These are phyloP conservation scores for Synergus umbraculus DNA, from an alignment of 2,888 invertebrate genomes.

Conservation along the genomic window DNA sequence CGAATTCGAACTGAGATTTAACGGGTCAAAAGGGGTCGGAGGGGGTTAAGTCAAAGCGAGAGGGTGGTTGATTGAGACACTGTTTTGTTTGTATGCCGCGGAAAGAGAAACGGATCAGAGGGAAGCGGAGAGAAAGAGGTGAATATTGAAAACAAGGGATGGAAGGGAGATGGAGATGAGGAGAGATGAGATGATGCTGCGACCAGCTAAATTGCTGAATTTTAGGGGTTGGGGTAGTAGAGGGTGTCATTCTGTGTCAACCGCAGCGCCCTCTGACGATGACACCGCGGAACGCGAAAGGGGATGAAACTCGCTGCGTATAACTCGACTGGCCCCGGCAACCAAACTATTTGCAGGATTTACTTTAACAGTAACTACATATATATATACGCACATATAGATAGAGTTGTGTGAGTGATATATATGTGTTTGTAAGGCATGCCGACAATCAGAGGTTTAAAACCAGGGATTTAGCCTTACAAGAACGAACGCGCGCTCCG, in stretches of 20 bases:
- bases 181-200: slow-evolving; percentile 42
- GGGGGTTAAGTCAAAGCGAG: slow-evolving; percentile 61
- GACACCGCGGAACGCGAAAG: slow-evolving; percentile 76
- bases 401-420: background rate
- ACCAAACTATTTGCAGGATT: slow-evolving; percentile 64
- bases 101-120: slow-evolving; percentile 39
- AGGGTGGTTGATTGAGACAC: slow-evolving; percentile 75
- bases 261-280: slow-evolving; percentile 77
- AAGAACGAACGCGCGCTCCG: too few relatives aligned
- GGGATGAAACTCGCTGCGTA: slow-evolving; percentile 72
- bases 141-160: slow-evolving; percentile 41
- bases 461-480: slow-evolving; percentile 51
- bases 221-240: slow-evolving; percentile 47
- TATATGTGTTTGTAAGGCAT: slow-evolving; percentile 6
- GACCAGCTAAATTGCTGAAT: slow-evolving; percentile 31
- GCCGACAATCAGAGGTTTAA: slow-evolving; percentile 56
- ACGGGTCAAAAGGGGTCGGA: slow-evolving; percentile 71
- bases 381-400: slow-evolving; percentile 45
- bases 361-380: slow-evolving; percentile 57
- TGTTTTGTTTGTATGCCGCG: slow-evolving; percentile 68
- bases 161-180: slow-evolving; percentile 43
- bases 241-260: slow-evolving; percentile 76
- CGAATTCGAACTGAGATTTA: slow-evolving; percentile 67
- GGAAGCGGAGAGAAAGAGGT: slow-evolving; percentile 39
- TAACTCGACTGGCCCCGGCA: slow-evolving; percentile 66